Conservation (phyloP, 2,888 invertebrate species). For the Apomyelois bistriatella region DNA sequence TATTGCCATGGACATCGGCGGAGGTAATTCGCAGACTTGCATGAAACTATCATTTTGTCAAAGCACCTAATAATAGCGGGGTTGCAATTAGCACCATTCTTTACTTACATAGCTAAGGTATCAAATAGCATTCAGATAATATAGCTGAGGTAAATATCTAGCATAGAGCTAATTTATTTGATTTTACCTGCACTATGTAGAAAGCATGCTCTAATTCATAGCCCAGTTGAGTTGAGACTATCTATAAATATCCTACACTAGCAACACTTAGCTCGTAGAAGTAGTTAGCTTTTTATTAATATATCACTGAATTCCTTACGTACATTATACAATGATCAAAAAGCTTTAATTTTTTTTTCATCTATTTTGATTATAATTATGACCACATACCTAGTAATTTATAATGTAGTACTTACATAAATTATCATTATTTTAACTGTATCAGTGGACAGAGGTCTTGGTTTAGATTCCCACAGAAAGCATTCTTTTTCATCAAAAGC, state of each 20-base stretch:
- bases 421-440: too few relatives aligned
- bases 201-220: conserved; percentile 39
- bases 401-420: too few relatives aligned
- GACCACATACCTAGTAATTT: too few relatives aligned
- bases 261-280: conserved; percentile 30
- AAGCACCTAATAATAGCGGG: conserved; percentile 28
- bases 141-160: conserved; percentile 22
- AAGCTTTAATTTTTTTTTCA: too few relatives aligned
- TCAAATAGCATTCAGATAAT: conserved; percentile 46
- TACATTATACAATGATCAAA: too few relatives aligned
- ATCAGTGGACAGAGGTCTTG: too few relatives aligned
- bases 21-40: conserved; percentile 70
- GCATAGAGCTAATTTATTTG: neutral
- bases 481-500: too few relatives aligned
- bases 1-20: conserved; percentile 73
- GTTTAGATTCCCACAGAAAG: too few relatives aligned
- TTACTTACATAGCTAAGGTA: conserved; percentile 9
- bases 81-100: conserved; percentile 2
- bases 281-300: conserved; percentile 23
- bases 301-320: too few relatives aligned
- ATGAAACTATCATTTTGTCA: conserved; percentile 47
- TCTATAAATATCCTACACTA: conserved; percentile 68
- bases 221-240: conserved; percentile 55
- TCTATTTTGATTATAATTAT: too few relatives aligned
- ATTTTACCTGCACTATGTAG: conserved; percentile 25